phyloP scores from a whole-genome alignment of 2,797 vertebrate species.

The Cossypha niveicapilla region DNA sequence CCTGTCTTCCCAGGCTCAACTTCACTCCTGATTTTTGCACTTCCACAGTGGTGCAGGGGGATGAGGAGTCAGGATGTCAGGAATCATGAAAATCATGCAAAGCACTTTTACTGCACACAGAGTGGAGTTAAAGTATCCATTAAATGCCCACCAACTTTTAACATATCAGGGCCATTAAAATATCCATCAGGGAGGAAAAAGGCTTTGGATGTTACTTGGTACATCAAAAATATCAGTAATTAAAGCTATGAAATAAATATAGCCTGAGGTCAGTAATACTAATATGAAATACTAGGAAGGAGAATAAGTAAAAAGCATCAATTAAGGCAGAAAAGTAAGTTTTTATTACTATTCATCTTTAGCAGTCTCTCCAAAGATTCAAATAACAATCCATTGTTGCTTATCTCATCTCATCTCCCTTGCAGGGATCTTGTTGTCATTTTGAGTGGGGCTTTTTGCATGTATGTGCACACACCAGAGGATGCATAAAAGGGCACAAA shows the following conservation, averaged over 20 bases:
- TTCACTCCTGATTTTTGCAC: neutral
- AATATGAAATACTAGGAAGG: neutral
- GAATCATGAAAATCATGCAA: neutral
- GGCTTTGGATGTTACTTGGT: neutral
- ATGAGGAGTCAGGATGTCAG: neutral
- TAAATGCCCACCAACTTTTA: neutral
- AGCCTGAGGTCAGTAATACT: neutral
- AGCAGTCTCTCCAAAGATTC: neutral
- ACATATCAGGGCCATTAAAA: neutral
- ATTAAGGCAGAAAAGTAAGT: neutral
- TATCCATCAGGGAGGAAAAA: neutral
- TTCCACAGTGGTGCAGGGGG: fast-evolving
- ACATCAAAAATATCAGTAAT: neutral
- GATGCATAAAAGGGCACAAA: neutral
- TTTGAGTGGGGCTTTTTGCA: fast-evolving
- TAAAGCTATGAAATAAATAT: neutral
- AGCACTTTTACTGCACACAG: fast-evolving
- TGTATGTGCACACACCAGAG: neutral
- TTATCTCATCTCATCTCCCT: neutral
- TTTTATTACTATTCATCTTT: neutral
- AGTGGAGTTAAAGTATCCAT: neutral
- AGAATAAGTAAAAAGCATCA: neutral
- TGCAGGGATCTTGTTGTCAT: neutral
- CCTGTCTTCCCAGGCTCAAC: neutral
- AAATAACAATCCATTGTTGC: neutral